Base-by-base conservation (phyloP, 2,113 vertebrate genomes). In the Lagopus leucura region DNA sequence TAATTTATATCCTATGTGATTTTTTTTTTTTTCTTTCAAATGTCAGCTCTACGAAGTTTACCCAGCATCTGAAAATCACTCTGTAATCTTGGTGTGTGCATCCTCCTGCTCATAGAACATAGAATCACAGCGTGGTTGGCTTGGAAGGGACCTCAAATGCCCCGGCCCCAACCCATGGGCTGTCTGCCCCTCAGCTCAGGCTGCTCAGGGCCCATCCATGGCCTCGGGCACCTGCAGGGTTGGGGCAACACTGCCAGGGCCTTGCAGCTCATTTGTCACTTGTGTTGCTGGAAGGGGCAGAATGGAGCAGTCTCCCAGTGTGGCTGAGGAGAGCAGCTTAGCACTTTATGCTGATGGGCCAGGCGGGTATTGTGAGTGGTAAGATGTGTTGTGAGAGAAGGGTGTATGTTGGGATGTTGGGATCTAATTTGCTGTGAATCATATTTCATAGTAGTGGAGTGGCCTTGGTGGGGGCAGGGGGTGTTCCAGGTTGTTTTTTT, bases 401-500 rank as follows among this genome's bases (percentile, higher is more conserved):
- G 61, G 73, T 82, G 75, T 36, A 4, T 61, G 67, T 54, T 86
- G 30, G 28, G 66, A 4, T 61, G 67, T 54, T 86, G 30, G 28
- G 66, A 79, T 88, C 81, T 82, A 57, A 82, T 43, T 67, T 88
- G 86, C 86, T 48, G 57, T 57, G 86, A 93, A 16, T 88, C 73
- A 78, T 83, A 72, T 86, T 86, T 88, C 0, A 1, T 57, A 0
- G 0, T 36, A 74, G 36, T 89, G 88, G 86, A 86, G 94, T 75
- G 91, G 89, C 93, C 88, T 93, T 90, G 77, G 38, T 38, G 38
- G 38, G 38, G 38, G 38, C 78, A 74, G 79, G 79, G 27, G 70
- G 36, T 84, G 91, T 86, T 91, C 88, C 92, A 70, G 84, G 78
- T 85, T 82, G 11, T 38, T 42, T 86, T 84, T 61, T 88, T 84